Evolutionary conservation across 2,888 invertebrate species (phyloP), one percentile per base, ranked within the genome.

Genomic region (Philhelius pedissequus): DNA sequence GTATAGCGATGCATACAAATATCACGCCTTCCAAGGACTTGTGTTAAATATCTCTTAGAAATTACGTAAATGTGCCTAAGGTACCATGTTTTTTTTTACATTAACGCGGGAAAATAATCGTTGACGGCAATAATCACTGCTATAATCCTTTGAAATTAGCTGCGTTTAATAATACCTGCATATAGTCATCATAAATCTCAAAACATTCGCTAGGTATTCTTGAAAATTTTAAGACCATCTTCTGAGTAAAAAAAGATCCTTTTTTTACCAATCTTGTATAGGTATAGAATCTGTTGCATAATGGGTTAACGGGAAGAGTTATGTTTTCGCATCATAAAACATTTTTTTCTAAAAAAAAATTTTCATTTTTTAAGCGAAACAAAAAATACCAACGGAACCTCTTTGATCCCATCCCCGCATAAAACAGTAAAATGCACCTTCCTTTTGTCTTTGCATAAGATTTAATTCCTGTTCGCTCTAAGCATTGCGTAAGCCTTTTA

Each of bases 221-320:
- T 30, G 9, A 13, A 25, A 48, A n/a, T 18, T 30, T 22, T 48
- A 11, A 25, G 45, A 9, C 15, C 18, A 62, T 5, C 32, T 83
- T 83, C 82, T 38, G 4, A 18, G 83, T 70, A 62, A 62, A 60
- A 77, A 56, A 54, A 75, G 15, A 22, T 25, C 43, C 45, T 22
- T 68, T 52, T 66, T 43, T 40, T 54, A 50, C 20, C 40, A 64
- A 38, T 40, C 6, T 13, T 20, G 11, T 40, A 20, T 1, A 6
- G 3, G 3, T 18, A 11, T 8, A n/a, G 30, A n/a, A n/a, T n/a
- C n/a, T 5, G 25, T 77, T 78, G 48, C 73, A 78, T 78, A 83
- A 83, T 83, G 83, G 78, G 83, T 83, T 83, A 83, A 83, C 78
- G 78, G 78, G 69, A 75, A 78, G 83, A 83, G 83, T 83, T 78